phyloP scores from a whole-genome alignment of 2,888 invertebrate genomes.

The Erpobdella octoculata region DNA sequence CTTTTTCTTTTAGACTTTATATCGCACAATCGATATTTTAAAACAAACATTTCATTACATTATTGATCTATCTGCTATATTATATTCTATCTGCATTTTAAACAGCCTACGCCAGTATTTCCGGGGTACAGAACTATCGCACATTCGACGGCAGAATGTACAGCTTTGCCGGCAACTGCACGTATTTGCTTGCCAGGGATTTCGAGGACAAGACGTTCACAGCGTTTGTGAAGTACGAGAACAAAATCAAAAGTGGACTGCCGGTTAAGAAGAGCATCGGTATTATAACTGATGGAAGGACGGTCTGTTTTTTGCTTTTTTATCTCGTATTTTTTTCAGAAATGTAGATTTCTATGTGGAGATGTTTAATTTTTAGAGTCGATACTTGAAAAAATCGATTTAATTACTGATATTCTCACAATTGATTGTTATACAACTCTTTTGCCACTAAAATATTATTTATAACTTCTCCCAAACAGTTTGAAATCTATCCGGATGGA shows the following conservation, averaged over 20 bases:
- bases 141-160: slow-evolving; percentile 77
- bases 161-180: slow-evolving; percentile 67
- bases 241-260: background rate
- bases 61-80: too few species aligned
- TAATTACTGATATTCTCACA: background rate
- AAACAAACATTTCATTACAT: too few species aligned
- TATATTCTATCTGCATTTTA: background rate
- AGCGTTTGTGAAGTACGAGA: slow-evolving; percentile 60
- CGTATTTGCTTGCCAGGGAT: slow-evolving; percentile 75
- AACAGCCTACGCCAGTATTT: slow-evolving; percentile 72
- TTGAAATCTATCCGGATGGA: slow-evolving; percentile 43
- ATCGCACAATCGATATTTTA: too few species aligned
- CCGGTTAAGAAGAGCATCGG: background rate
- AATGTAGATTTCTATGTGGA: too few species aligned
- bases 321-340: too few species aligned
- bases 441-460: background rate
- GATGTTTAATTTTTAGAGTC: background rate
- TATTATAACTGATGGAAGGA: slow-evolving; percentile 4
- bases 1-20: too few species aligned
- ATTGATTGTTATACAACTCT: background rate
- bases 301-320: background rate
- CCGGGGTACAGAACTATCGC: slow-evolving; percentile 71
- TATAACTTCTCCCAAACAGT: slow-evolving; percentile 34
- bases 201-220: slow-evolving; percentile 75
- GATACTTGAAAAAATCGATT: background rate